These are phyloP conservation scores for Xylota sylvarum DNA, from an alignment of 2,888 invertebrate species.

Conservation along the genomic window DNA sequence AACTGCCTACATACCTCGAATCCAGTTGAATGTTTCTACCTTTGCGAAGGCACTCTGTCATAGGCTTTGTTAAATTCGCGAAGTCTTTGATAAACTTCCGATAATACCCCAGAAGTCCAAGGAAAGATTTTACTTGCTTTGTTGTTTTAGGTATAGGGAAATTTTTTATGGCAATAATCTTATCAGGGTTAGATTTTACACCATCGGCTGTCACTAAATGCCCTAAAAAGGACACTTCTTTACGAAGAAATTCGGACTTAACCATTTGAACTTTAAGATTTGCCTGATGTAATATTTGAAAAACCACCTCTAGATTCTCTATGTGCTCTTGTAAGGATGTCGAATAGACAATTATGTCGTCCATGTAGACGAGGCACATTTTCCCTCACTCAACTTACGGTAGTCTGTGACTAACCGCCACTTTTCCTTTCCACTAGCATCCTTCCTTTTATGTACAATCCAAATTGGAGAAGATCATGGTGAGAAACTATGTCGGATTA, in stretches of 20 bases:
- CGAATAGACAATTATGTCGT: no score
- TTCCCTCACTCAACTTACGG: conserved; percentile 27
- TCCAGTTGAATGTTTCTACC: neutral
- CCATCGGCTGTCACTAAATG: conserved; percentile 2
- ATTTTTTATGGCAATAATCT: no score
- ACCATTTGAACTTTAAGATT: no score
- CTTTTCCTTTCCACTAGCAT: conserved; percentile 54
- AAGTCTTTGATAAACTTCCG: no score
- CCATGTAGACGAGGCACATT: no score
- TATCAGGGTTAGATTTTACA: neutral
- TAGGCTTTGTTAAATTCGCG: no score
- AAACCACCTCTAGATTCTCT: neutral
- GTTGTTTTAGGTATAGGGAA: neutral
- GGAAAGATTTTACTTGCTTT: conserved; percentile 38
- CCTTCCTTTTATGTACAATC: conserved; percentile 53
- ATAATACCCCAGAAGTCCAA: no score
- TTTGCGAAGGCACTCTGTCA: conserved; percentile 6
- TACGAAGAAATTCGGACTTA: no score
- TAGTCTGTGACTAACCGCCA: conserved; percentile 59
- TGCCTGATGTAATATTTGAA: neutral
- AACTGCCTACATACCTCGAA: conserved; percentile 2
- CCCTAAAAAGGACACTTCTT: conserved; percentile 13
- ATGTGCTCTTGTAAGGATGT: no score
- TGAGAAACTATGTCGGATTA: conserved; percentile 52
- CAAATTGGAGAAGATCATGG: conserved; percentile 52